A percentile compares a stretch with the other conserved stretches of the same genome.
Evolutionary conservation across 2,113 vertebrate species (phyloP).

Genomic region (Strix uralensis): DNA sequence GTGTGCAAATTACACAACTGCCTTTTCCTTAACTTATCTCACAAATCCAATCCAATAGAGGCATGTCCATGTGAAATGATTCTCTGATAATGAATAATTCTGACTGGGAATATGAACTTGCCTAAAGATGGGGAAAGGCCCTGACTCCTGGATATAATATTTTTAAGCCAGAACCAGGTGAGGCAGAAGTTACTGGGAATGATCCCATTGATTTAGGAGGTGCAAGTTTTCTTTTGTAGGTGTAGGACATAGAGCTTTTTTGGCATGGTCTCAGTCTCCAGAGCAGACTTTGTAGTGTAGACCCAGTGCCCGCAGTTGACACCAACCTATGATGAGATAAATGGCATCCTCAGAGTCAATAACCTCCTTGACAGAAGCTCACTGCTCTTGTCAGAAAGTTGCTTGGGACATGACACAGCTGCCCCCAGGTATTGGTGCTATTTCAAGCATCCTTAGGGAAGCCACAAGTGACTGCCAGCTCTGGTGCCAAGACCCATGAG

Average conservation of each 20-base stretch:
- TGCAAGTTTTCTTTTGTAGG: not conserved
- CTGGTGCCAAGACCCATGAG: not conserved
- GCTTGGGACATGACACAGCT: not conserved
- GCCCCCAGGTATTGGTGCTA: not conserved
- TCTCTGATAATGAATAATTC: constrained; percentile 45
- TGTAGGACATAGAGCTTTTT: not conserved
- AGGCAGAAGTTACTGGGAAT: not conserved
- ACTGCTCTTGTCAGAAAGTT: not conserved
- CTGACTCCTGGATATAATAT: not conserved
- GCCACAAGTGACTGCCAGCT: not conserved
- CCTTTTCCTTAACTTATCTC: constrained; percentile 85
- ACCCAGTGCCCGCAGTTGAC: accelerated
- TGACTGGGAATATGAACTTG: constrained; percentile 4
- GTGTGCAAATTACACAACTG: constrained; percentile 85
- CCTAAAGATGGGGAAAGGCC: not conserved
- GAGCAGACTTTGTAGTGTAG: not conserved
- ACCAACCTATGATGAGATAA: not conserved
- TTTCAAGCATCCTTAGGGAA: not conserved
- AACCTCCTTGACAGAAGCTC: not conserved
- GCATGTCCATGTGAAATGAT: constrained; percentile 29
- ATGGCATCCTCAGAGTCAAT: not conserved
- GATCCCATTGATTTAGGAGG: not conserved
- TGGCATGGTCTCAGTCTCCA: not conserved
- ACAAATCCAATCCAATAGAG: constrained; percentile 80
- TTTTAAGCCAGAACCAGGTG: not conserved